A percentile compares a stretch with the other conserved stretches of the same genome.
phyloP scores from a whole-genome alignment of 2,113 vertebrate species.

The Tenebrosternarchus preto region DNA sequence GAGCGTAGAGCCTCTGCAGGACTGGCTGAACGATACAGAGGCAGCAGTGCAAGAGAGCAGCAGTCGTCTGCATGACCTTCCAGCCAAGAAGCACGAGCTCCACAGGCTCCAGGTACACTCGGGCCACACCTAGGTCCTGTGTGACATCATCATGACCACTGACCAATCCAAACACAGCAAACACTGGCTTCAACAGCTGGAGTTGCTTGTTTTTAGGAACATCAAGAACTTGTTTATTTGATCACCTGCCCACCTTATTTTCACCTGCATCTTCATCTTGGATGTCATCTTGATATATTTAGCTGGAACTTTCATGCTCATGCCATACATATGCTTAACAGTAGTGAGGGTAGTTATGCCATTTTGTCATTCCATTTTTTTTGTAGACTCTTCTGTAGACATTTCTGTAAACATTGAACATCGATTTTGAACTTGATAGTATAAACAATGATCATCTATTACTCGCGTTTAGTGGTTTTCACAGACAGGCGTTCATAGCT shows the following conservation, averaged over 20 bases:
- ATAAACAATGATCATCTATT: background rate
- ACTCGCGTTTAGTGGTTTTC: background rate
- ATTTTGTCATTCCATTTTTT: background rate
- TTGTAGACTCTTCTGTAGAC: background rate
- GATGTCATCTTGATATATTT: background rate
- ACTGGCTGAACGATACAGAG: constrained; percentile 87
- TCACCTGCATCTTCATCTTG: background rate
- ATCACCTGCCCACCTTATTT: background rate
- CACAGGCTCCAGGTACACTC: constrained; percentile 88
- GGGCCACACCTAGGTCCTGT: background rate
- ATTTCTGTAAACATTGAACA: no score
- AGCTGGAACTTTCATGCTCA: background rate
- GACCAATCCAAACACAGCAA: background rate
- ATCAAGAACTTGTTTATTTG: background rate
- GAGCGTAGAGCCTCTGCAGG: constrained; percentile 86
- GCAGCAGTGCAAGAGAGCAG: constrained; percentile 84
- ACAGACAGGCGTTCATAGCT: background rate
- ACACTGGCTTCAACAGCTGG: background rate
- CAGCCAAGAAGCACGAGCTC: constrained; percentile 89
- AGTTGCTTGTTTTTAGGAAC: background rate
- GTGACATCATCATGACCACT: background rate
- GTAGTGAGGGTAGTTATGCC: background rate
- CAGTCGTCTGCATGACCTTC: constrained; percentile 85
- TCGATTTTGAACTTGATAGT: background rate
- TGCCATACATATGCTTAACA: background rate